A percentile compares a stretch with the other conserved stretches of the same genome.
Conservation (phyloP, 2,113 vertebrate species). For the Strigops habroptila region DNA sequence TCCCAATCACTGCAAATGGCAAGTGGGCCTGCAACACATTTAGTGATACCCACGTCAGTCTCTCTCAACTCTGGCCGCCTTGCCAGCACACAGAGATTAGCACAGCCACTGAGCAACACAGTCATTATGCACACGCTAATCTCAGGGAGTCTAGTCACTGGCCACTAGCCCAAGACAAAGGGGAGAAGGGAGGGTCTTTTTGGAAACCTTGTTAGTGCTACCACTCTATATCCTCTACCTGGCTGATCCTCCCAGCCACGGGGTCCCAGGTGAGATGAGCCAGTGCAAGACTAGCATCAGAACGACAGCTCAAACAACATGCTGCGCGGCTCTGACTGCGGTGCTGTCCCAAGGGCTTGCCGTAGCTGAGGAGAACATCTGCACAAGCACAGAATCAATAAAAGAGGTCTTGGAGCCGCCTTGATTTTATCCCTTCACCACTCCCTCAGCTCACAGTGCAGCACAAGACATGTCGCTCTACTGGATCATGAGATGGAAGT, state of each 20-base stretch:
- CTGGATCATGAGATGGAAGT: background rate
- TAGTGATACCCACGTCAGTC: background rate
- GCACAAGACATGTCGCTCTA: background rate
- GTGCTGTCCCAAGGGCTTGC: background rate
- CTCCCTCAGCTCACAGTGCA: background rate
- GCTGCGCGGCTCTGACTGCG: background rate
- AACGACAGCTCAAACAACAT: background rate
- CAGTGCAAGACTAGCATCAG: constrained; percentile 15
- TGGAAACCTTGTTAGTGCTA: constrained; percentile 30
- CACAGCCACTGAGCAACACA: constrained; percentile 15
- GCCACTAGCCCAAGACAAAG: constrained; percentile 25
- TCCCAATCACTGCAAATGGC: constrained; percentile 95
- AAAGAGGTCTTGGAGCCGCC: constrained; percentile 13
- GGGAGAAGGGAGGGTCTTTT: constrained; percentile 23
- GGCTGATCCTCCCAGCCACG: constrained; percentile 55
- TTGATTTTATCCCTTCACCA: background rate
- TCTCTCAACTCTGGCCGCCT: background rate
- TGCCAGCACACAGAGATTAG: background rate
- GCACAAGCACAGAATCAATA: constrained; percentile 45
- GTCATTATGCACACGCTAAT: background rate
- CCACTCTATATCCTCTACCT: constrained; percentile 37
- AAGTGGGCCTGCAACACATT: constrained; percentile 87
- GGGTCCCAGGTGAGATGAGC: constrained; percentile 31
- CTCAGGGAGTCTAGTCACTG: constrained; percentile 37
- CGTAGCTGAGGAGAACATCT: constrained; percentile 20